Evolutionary conservation across 2,797 vertebrate species (phyloP), one percentile per base, ranked within the genome.

Genomic region (Lagorchestes hirsutus): DNA sequence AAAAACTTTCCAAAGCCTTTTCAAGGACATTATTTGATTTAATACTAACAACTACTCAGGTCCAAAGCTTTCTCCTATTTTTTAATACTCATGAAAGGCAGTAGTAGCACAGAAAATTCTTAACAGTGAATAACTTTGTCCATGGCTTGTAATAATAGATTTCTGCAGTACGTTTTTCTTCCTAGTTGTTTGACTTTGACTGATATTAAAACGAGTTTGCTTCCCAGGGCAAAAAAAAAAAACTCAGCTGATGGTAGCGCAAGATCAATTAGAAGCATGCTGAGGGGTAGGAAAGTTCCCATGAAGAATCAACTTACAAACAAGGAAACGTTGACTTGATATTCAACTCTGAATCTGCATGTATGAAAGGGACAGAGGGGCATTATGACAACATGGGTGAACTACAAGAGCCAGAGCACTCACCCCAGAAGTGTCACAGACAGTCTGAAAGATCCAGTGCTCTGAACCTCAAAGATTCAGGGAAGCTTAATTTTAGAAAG

Each of bases 301-400:
- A 92, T 93, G 91, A 96, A 97, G 94, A 96, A 95, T 90, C 91
- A 97, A 92, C 52, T 92, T 59, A 27, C 82, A 90, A 90, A 82
- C 90, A 87, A 96, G 10, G 46, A 95, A 94, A 96, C 55, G 16
- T 54, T 56, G 90, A 62, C 34, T 95, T 46, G 14, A 29, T 52
- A 82, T 62, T 96, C 94, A 93, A 54, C 46, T 67, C 90, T n/a
- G 9, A 93, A 94, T 34, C 52, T 57, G 56, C 92, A 14, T 28
- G 28, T 93, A 94, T 50, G 91, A 87, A 27, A 97, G 29, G 46
- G 4, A 10, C 11, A 10, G 46, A 95, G 94, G 92, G 92, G 10
- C 10, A 12, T 5, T 87, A 9, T 22, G 24, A 87, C 40, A 46
- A 87, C 8, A 40, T 24, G 67, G 22, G n/a, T 82, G 18, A 82